phyloP scores from a whole-genome alignment of 2,888 invertebrate species.

The Hemicrepidius hirtus region DNA sequence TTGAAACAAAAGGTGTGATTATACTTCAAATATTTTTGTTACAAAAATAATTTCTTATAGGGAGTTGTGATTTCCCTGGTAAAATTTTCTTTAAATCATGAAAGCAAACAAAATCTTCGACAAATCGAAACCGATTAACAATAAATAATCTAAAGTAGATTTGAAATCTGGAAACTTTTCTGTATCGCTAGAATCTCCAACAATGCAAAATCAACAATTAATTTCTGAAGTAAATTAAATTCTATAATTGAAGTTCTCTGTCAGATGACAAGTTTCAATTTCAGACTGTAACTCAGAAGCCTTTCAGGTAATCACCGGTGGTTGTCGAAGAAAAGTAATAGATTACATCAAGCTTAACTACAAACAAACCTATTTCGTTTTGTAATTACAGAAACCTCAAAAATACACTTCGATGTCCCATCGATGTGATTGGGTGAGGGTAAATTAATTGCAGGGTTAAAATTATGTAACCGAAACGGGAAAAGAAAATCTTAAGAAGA shows the following conservation, averaged over 20 bases:
- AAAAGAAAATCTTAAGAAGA: not conserved
- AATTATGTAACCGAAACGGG: not conserved
- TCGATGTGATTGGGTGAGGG: not conserved
- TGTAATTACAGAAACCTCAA: conserved; percentile 68
- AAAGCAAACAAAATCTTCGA: not conserved
- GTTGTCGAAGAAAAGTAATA: conserved; percentile 66
- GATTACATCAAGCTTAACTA: conserved; percentile 67
- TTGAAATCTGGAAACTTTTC: not conserved
- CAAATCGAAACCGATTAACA: conserved; percentile 2
- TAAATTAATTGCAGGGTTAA: not conserved
- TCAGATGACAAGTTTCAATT: conserved; percentile 67
- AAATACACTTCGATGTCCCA: conserved; percentile 32
- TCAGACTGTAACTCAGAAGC: conserved; percentile 66
- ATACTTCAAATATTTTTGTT: too few relatives aligned
- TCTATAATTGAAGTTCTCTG: conserved; percentile 52
- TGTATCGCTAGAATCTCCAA: conserved; percentile 16
- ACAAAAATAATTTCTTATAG: not conserved
- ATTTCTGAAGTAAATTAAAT: conserved; percentile 66
- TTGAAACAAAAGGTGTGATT: too few relatives aligned
- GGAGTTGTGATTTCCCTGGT: not conserved
- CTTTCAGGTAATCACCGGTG: conserved; percentile 68
- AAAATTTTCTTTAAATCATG: not conserved
- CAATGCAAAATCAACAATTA: conserved; percentile 59
- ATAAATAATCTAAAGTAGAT: not conserved
- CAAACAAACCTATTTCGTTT: conserved; percentile 66